Conservation (phyloP, 2,797 vertebrate species). For the Bradypodion ventrale region DNA sequence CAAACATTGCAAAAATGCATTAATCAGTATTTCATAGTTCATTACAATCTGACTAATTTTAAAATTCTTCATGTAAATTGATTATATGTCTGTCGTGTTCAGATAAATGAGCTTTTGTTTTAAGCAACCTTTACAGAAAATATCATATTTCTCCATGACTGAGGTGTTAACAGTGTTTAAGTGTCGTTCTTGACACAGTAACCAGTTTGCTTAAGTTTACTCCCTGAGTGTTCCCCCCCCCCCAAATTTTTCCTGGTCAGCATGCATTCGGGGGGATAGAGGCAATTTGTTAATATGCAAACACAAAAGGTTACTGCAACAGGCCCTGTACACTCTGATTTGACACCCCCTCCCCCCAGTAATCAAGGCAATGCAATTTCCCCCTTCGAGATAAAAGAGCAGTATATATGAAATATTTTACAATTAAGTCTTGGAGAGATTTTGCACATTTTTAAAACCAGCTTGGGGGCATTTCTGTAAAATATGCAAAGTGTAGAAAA, state of each 20-base stretch:
- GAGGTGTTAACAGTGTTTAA: conserved; percentile 55
- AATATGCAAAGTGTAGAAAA: no score
- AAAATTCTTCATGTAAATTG: conserved; percentile 86
- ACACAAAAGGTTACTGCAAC: neutral
- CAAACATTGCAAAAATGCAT: conserved; percentile 82
- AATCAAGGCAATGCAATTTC: no score
- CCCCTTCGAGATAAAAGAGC: no score
- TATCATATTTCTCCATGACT: conserved; percentile 73
- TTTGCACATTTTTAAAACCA: no score
- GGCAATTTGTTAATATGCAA: neutral
- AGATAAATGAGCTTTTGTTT: conserved; percentile 83
- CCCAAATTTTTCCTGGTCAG: conserved; percentile 55
- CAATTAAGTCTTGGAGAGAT: no score
- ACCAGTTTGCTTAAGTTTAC: conserved; percentile 59
- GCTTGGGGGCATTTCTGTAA: no score
- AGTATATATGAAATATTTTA: no score
- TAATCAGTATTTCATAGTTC: conserved; percentile 89
- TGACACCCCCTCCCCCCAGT: no score
- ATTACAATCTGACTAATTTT: conserved; percentile 86
- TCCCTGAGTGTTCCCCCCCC: conserved; percentile 27
- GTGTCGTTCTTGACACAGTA: conserved; percentile 56
- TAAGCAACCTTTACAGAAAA: conserved; percentile 77
- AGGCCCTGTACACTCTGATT: no score
- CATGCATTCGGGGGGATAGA: conserved; percentile 7
- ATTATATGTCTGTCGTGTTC: conserved; percentile 81